These are phyloP conservation scores for Callyntrura sp. DNA, from an alignment of 2,888 invertebrate species.

Conservation along the genomic window DNA sequence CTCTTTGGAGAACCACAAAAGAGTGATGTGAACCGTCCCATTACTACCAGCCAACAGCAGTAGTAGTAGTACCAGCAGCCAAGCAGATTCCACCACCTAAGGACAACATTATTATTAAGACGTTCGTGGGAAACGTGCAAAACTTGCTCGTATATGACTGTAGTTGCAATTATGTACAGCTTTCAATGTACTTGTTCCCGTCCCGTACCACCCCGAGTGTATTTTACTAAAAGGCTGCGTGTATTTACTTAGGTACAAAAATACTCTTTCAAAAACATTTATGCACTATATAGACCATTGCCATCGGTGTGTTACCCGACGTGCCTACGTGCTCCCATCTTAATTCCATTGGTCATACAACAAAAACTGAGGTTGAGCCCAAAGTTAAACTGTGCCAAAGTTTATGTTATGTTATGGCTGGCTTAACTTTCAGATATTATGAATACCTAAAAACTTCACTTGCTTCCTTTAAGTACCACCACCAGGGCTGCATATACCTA, in stretches of 20 bases:
- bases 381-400: constrained; percentile 71
- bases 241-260: neutral
- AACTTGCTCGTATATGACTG: neutral
- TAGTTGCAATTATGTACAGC: too few species aligned
- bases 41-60: neutral
- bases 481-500: neutral
- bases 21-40: constrained; percentile 33
- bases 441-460: constrained; percentile 38
- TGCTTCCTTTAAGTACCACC: constrained; percentile 19
- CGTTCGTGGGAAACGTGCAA: neutral
- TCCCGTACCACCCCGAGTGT: neutral
- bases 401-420: constrained; percentile 59
- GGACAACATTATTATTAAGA: constrained; percentile 26
- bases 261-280: neutral
- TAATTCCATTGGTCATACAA: neutral
- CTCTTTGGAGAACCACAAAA: constrained; percentile 71
- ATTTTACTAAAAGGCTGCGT: neutral
- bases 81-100: constrained; percentile 10
- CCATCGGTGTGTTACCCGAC: neutral
- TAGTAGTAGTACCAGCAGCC: too few species aligned
- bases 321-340: neutral
- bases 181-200: too few species aligned
- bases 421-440: constrained; percentile 67
- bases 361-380: constrained; percentile 14
- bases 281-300: neutral